Conservation (phyloP, 2,113 vertebrate species). For the Quiscalus mexicanus region DNA sequence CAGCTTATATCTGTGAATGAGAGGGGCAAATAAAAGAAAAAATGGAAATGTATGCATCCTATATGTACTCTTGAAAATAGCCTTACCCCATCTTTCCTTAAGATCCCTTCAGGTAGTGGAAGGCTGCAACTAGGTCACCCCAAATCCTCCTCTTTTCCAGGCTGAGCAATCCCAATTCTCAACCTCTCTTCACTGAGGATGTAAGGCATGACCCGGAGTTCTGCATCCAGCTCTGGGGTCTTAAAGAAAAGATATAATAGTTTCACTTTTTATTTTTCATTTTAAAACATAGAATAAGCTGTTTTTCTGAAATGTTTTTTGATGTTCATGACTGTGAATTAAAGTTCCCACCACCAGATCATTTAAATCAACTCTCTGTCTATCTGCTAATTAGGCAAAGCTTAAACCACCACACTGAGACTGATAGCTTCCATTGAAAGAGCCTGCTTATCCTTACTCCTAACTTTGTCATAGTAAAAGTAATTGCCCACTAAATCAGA, state of each 20-base stretch:
- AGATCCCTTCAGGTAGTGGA: neutral
- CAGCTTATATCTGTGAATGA: neutral
- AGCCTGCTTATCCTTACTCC: neutral
- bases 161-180: neutral
- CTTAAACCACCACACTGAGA: neutral
- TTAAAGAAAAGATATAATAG: neutral
- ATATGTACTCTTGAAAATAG: neutral
- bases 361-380: neutral
- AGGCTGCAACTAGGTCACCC: neutral
- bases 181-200: fast-evolving
- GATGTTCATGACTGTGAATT: neutral
- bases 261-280: neutral
- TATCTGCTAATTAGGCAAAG: neutral
- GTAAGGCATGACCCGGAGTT: neutral
- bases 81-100: neutral
- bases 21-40: neutral
- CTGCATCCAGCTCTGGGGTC: neutral
- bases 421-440: neutral
- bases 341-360: neutral
- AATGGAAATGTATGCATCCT: neutral
- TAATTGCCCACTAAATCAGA: neutral
- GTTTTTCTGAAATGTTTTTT: neutral
- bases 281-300: neutral
- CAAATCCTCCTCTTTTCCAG: neutral
- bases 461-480: neutral